These are phyloP conservation scores for Petrolisthes cinctipes DNA, from an alignment of 2,888 invertebrate genomes.

Conservation along the genomic window DNA sequence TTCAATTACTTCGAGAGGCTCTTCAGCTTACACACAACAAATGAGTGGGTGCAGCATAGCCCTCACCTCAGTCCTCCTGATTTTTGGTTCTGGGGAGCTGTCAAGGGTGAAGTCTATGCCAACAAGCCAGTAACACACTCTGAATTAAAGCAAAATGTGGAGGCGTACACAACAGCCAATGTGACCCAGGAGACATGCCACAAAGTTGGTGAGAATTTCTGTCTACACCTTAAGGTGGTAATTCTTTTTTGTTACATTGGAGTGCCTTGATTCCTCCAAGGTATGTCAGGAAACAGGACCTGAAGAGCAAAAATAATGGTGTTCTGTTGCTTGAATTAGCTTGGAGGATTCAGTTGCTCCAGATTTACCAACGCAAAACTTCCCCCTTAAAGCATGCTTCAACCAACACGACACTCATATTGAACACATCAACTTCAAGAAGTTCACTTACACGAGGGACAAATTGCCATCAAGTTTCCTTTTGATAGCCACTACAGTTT, in stretches of 20 bases:
- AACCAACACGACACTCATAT: background rate
- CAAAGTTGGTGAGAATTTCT: background rate
- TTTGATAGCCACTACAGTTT: no score
- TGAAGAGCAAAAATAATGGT: no score
- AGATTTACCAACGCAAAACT: no score
- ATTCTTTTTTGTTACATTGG: no score
- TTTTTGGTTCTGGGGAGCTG: conserved; percentile 15
- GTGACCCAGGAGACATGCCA: background rate
- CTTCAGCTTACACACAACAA: background rate
- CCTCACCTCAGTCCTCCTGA: conserved; percentile 8
- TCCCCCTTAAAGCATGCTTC: background rate
- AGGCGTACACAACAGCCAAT: background rate
- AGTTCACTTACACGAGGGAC: no score
- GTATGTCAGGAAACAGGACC: no score
- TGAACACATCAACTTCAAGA: background rate
- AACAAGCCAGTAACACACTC: conserved; percentile 12
- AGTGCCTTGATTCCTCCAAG: no score
- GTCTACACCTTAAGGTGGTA: background rate
- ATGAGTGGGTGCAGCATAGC: conserved; percentile 20
- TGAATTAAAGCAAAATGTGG: conserved; percentile 7
- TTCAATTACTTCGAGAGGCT: conserved; percentile 3
- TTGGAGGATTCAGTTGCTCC: no score
- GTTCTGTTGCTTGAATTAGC: no score
- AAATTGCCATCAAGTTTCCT: no score
- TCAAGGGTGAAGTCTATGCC: conserved; percentile 11